phyloP scores from a whole-genome alignment of 2,888 invertebrate species.

The Macropis europaea region DNA sequence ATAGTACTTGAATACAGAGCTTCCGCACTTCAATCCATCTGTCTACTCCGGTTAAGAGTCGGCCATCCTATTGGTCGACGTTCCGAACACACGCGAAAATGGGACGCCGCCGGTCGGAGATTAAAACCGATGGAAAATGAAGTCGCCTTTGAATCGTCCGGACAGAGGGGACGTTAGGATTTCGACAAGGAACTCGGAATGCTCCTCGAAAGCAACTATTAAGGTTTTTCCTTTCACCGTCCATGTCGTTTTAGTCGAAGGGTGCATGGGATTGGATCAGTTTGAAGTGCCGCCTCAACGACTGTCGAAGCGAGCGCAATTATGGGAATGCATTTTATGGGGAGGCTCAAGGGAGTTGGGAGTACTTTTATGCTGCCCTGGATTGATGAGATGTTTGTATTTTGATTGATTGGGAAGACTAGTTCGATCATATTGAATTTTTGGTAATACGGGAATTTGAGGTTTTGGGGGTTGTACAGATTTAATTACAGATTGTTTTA shows the following conservation, averaged over 20 bases:
- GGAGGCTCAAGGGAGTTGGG: not conserved
- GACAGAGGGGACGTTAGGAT: not conserved
- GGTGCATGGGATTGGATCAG: not conserved
- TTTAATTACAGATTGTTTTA: no score
- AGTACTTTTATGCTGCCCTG: not conserved
- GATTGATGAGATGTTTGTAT: not conserved
- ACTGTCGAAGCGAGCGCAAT: not conserved
- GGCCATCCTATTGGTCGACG: slow-evolving; percentile 47
- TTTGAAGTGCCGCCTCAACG: not conserved
- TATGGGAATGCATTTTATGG: not conserved
- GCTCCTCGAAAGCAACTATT: not conserved
- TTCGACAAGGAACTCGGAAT: not conserved
- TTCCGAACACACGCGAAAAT: slow-evolving; percentile 45
- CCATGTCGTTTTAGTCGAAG: not conserved
- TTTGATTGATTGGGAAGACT: no score
- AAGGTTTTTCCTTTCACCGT: not conserved
- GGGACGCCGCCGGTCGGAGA: slow-evolving; percentile 16
- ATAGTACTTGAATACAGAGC: slow-evolving; percentile 72
- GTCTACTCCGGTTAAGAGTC: slow-evolving; percentile 74
- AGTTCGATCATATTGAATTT: no score
- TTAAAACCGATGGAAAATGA: slow-evolving; percentile 60
- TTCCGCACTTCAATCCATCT: slow-evolving; percentile 76
- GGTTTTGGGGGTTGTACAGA: no score
- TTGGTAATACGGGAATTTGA: no score
- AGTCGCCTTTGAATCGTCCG: slow-evolving; percentile 31